Base-by-base conservation (phyloP, 1,140 invertebrate species). In the Plectus sambesii region DNA sequence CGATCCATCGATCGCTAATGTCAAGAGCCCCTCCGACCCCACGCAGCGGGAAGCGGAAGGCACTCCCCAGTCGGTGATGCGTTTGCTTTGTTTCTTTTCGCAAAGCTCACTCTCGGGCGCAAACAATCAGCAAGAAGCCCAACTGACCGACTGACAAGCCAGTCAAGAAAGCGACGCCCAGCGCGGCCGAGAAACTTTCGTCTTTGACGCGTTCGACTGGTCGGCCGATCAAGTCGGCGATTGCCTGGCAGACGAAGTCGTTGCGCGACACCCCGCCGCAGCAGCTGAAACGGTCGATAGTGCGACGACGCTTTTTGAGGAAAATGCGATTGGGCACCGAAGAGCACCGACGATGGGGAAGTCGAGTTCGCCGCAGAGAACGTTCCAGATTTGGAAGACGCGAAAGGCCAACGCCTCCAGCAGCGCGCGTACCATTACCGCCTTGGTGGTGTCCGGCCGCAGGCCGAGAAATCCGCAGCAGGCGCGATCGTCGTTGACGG, bases 181-280 rank as follows among this genome's bases (percentile, higher is more conserved):
- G 52, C 12, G 66, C 58, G 40, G 56, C 55, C 36, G 43, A 48
- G 42, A 64, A 68, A 24, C 63, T 61, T 8, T 67, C 68, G 54
- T 71, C 68, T 25, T 65, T 55, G 12, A 68, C 57, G 36, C 87
- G 73, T 62, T 88, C 81, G 9, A 92, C 80, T 9, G 71, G 62
- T 30, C 84, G 63, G 1, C 78, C 77, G 3, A 81, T 82, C 24
- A 88, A 71, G 72, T 92, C 83, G 3, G 86, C 79, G 40, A 93
- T 75, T 23, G 87, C 71, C 71, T 93, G 87, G 56, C 83, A 79
- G 1, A 93, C 73, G 65, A 92, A 93, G 69, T 90, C 80, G 70
- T 90, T 92, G 47, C 79, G 79, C 0, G 85, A 82, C 15, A 96
- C 87, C 23, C 89, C 89, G n/a, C 88, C 89, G 70, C 90, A 85